phyloP scores from a whole-genome alignment of 2,888 invertebrate genomes.

The Odontothrips loti region DNA sequence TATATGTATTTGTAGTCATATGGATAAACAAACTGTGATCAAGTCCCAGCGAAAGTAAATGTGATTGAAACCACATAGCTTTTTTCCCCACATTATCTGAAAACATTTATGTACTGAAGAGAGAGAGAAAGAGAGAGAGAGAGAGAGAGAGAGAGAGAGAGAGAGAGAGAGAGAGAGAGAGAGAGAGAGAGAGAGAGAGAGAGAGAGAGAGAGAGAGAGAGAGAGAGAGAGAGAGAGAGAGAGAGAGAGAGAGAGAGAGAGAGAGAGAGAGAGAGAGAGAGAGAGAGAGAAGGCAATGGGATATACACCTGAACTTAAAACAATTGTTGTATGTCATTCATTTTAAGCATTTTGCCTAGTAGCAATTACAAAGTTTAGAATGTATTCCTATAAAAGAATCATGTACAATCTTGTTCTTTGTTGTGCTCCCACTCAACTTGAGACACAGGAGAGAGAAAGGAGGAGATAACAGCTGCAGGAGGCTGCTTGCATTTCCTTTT shows the following conservation, averaged over 20 bases:
- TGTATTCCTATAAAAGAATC: neutral
- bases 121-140: too few species aligned
- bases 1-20: neutral
- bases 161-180: too few species aligned
- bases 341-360: neutral
- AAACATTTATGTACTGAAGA: too few species aligned
- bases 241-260: too few species aligned
- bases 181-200: too few species aligned
- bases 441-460: neutral
- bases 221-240: too few species aligned
- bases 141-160: too few species aligned
- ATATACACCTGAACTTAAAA: neutral
- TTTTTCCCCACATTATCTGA: neutral
- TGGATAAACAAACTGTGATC: neutral
- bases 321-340: neutral
- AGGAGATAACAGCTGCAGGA: neutral
- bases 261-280: too few species aligned
- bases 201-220: too few species aligned
- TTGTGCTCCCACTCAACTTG: neutral
- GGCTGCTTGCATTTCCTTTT: too few species aligned
- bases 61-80: neutral
- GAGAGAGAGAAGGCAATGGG: neutral
- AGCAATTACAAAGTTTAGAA: neutral
- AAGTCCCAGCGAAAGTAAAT: neutral
- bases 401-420: neutral